Evolutionary conservation across 1,140 invertebrate genomes (phyloP), one percentile per base, ranked within the genome.

Genomic region (Conopomorpha cramerella): DNA sequence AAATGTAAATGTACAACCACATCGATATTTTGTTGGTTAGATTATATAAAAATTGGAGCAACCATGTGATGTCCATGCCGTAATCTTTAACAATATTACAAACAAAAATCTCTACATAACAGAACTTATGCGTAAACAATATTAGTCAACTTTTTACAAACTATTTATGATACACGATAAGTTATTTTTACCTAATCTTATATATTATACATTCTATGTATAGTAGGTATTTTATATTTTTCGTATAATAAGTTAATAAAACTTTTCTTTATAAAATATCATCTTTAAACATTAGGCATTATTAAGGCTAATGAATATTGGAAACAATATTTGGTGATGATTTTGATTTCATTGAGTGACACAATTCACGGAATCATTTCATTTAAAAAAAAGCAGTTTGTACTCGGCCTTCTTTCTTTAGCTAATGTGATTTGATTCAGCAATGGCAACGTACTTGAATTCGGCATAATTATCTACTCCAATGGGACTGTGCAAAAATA

Each of bases 11-110:
- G 55, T 68, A 74, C 70, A 74, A 74, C 70, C 70, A 74, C 70
- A 74, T 74, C 66, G 60, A 74, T 74, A 74, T 70, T 74, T 72
- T 74, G 72, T 74, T 74, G 65, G 67, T 74, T 71, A 72, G 65
- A 62, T 74, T 74, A 74, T n/a, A n/a, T 74, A 74, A 74, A 74
- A 74, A 74, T 74, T 74, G 70, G 70, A 72, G 66, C 70, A 66
- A 58, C 51, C 55, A 52, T 60, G 57, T 64, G 68, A 63, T 68
- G 64, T 74, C 67, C 70, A 59, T 52, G 51, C 55, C 56, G 63
- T 68, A 74, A 51, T 17, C 8, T 23, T 74, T 70, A 74, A 74
- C 70, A 74, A 72, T 74, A 68, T 70, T 74, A 68, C 65, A 72
- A 72, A 74, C 65, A 74, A 72, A 74, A 74, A 72, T 68, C 63